These are phyloP conservation scores for Platerodrilus igneus DNA, from an alignment of 2,888 invertebrate genomes.

Conservation along the genomic window DNA sequence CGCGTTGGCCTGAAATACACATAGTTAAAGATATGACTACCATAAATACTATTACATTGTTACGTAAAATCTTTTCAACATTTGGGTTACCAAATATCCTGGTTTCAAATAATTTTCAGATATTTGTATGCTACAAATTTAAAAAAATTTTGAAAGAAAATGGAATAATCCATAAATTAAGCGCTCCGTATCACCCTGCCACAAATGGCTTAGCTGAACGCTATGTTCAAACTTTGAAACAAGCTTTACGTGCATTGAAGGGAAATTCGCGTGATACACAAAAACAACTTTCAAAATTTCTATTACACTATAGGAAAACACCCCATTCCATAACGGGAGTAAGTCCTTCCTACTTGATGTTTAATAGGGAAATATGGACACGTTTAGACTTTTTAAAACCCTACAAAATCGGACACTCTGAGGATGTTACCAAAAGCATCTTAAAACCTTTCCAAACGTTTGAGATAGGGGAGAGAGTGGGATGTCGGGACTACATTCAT, in stretches of 20 bases:
- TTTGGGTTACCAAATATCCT: neutral
- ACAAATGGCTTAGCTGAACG: conserved; percentile 13
- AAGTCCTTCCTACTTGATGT: neutral
- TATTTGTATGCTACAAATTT: no score
- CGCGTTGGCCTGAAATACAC: neutral
- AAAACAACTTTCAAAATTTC: neutral
- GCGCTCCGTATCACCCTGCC: neutral
- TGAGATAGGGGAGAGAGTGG: neutral
- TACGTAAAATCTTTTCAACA: neutral
- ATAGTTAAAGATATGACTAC: neutral
- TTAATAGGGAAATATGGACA: neutral
- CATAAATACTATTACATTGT: neutral
- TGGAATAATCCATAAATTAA: neutral
- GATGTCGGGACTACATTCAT: neutral
- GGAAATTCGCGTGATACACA: neutral
- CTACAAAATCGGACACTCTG: neutral
- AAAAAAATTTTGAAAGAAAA: no score
- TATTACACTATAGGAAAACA: neutral
- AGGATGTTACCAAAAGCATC: neutral
- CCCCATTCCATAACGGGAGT: neutral
- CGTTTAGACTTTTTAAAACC: neutral
- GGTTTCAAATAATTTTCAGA: neutral
- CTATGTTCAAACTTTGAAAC: conserved; percentile 4
- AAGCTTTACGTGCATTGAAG: no score
- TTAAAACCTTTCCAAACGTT: neutral